These are phyloP conservation scores for Tetranychus piercei DNA, from an alignment of 2,888 invertebrate genomes.

Conservation along the genomic window DNA sequence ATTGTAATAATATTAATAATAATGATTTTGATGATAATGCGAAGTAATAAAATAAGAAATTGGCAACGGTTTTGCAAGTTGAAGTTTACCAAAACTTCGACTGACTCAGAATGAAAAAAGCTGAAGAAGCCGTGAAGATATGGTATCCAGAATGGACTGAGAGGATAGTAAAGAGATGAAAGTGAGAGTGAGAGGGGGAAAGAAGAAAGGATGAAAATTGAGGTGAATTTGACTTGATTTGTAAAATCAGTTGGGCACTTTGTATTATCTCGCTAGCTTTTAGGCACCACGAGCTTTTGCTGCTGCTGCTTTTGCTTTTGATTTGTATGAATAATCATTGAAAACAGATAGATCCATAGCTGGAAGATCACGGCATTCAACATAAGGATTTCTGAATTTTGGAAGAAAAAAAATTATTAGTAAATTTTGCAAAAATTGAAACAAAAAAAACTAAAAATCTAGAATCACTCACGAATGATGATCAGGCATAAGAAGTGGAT, in stretches of 20 bases:
- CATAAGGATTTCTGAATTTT: constrained; percentile 33
- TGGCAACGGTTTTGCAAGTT: too few relatives aligned
- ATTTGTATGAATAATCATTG: constrained; percentile 5
- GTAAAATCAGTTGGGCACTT: neutral
- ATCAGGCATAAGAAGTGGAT: constrained; percentile 77
- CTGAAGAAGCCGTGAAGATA: too few relatives aligned
- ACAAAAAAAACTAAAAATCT: neutral
- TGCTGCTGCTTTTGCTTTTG: neutral
- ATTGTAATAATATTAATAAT: too few relatives aligned
- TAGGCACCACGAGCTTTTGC: neutral
- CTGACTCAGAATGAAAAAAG: too few relatives aligned
- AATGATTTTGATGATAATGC: too few relatives aligned
- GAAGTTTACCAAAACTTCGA: too few relatives aligned
- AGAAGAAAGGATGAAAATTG: neutral
- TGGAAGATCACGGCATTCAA: constrained; percentile 58
- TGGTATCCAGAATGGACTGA: neutral
- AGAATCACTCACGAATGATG: constrained; percentile 30
- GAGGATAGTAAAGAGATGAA: neutral
- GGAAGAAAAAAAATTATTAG: neutral
- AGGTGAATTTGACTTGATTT: neutral
- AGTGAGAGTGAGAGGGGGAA: neutral
- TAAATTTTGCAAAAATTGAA: neutral
- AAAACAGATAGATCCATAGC: constrained; percentile 52
- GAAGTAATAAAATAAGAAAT: too few relatives aligned
- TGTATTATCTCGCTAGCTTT: neutral